A percentile compares a stretch with the other conserved stretches of the same genome.
Conservation (phyloP, 2,888 invertebrate genomes). For the Aquatica leii region DNA sequence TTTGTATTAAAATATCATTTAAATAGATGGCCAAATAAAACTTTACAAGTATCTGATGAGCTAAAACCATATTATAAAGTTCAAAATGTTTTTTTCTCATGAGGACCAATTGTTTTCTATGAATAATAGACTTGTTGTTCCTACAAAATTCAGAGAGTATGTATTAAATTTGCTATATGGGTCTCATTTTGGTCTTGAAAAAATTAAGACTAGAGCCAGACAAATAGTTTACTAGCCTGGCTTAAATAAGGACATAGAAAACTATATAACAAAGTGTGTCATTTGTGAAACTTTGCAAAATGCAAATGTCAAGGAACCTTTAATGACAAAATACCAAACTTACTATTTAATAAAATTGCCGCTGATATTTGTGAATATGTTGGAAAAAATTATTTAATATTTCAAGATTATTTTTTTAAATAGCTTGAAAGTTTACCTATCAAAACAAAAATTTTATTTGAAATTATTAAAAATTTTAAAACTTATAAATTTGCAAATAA, state of each 20-base stretch:
- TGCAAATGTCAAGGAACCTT: too few relatives aligned
- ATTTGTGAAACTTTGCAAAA: not conserved
- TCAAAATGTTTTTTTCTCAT: not conserved
- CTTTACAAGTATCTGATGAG: not conserved
- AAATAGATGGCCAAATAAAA: slow-evolving; percentile 8
- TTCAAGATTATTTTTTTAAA: slow-evolving; percentile 45
- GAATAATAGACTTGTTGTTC: not conserved
- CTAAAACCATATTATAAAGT: not conserved
- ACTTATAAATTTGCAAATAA: slow-evolving; percentile 37
- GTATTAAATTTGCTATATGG: not conserved
- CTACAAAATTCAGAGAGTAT: not conserved
- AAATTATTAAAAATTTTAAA: slow-evolving; percentile 36
- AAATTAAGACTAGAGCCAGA: not conserved
- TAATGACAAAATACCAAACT: too few relatives aligned
- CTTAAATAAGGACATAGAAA: not conserved
- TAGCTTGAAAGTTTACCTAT: slow-evolving; percentile 39
- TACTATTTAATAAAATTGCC: not conserved
- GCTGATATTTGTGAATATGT: not conserved
- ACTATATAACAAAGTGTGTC: not conserved
- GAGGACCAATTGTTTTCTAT: not conserved
- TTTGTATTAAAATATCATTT: not conserved
- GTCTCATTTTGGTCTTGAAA: not conserved
- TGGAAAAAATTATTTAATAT: too few relatives aligned
- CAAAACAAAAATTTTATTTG: slow-evolving; percentile 19
- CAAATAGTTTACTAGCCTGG: slow-evolving; percentile 1